phyloP scores from a whole-genome alignment of 2,888 invertebrate species.

The Eurytoma adleriae region DNA sequence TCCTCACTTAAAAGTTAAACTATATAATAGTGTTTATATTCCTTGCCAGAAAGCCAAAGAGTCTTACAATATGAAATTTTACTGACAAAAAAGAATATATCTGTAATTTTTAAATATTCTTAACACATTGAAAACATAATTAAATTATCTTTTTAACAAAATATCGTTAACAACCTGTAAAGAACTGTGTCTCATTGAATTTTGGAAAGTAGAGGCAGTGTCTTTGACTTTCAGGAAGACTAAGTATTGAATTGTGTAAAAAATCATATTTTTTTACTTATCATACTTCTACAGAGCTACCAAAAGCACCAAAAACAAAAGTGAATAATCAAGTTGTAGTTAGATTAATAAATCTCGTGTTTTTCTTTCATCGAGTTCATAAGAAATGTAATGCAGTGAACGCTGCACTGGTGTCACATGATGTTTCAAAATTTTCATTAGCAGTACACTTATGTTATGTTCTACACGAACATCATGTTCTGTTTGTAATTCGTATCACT shows the following conservation, averaged over 20 bases:
- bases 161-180: no score
- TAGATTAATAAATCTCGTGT: conserved; percentile 37
- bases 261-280: conserved; percentile 38
- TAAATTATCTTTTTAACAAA: no score
- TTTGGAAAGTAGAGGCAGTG: conserved; percentile 5
- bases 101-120: no score
- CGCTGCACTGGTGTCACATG: conserved; percentile 39
- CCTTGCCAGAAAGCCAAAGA: conserved; percentile 49
- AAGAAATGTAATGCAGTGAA: conserved; percentile 44
- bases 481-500: conserved; percentile 47
- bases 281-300: conserved; percentile 61
- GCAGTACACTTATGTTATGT: conserved; percentile 41
- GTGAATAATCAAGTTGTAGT: conserved; percentile 40
- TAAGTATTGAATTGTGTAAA: conserved; percentile 45
- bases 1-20: conserved; percentile 51
- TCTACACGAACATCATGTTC: conserved; percentile 38
- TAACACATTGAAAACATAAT: no score
- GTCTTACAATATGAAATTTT: conserved; percentile 14
- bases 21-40: background rate
- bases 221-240: conserved; percentile 50
- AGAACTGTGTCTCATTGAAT: no score
- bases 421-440: conserved; percentile 49
- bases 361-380: conserved; percentile 30
- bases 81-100: background rate
- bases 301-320: conserved; percentile 61